These are phyloP conservation scores for Lasioglossum albipes DNA, from an alignment of 1,140 invertebrate genomes.

Conservation along the genomic window DNA sequence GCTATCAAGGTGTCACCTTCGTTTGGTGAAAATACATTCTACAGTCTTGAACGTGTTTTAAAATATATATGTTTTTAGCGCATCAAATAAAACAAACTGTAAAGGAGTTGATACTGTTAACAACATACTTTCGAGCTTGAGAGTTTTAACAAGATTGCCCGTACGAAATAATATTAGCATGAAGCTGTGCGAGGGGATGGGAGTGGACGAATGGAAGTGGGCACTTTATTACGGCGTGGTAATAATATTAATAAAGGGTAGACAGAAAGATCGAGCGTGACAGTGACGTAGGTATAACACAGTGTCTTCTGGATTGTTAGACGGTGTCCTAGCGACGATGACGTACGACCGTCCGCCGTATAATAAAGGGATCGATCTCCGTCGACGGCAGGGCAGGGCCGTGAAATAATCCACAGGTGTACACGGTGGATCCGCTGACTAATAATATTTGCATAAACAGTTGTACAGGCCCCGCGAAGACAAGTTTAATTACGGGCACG, in stretches of 20 bases:
- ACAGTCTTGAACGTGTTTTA: too few relatives aligned
- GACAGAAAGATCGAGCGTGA: not conserved
- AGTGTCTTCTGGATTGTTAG: not conserved
- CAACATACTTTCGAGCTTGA: too few relatives aligned
- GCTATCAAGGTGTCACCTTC: too few relatives aligned
- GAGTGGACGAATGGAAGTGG: too few relatives aligned
- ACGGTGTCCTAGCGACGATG: not conserved
- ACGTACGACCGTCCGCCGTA: conserved; percentile 34
- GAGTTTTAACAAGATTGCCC: too few relatives aligned
- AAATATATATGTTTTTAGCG: too few relatives aligned
- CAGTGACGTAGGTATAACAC: not conserved
- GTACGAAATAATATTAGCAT: too few relatives aligned
- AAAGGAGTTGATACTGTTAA: too few relatives aligned
- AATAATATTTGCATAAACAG: conserved; percentile 35
- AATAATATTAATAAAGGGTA: not conserved
- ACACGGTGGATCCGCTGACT: conserved; percentile 34
- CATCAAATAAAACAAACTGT: too few relatives aligned
- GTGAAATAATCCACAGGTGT: conserved; percentile 61
- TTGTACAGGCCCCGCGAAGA: not conserved
- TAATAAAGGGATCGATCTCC: conserved; percentile 73
- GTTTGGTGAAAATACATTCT: too few relatives aligned
- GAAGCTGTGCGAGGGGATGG: too few relatives aligned
- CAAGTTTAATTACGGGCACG: conserved; percentile 17
- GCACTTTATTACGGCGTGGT: not conserved
- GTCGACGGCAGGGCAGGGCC: conserved; percentile 66